phyloP scores from a whole-genome alignment of 2,113 vertebrate species.

The Genyomyrus donnyi region DNA sequence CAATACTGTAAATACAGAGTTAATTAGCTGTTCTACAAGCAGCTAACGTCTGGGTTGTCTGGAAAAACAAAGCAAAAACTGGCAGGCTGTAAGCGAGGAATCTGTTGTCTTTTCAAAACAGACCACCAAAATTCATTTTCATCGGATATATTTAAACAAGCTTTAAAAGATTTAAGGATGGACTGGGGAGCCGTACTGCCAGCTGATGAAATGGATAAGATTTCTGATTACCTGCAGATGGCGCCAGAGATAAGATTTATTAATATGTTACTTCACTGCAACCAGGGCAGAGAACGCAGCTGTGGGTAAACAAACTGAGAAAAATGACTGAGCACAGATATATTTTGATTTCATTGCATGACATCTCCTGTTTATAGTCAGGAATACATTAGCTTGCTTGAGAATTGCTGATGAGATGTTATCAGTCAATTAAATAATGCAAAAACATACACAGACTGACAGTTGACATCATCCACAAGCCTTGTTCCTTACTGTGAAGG shows the following conservation, averaged over 20 bases:
- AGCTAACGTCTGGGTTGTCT: too few species aligned
- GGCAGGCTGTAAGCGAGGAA: background rate
- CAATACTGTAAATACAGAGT: background rate
- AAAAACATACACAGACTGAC: background rate
- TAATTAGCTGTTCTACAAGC: background rate
- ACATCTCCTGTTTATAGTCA: background rate
- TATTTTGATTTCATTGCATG: background rate
- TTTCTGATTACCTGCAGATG: slow-evolving; percentile 13
- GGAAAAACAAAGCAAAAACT: background rate
- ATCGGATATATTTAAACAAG: background rate
- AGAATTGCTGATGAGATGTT: slow-evolving; percentile 5
- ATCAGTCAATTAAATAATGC: background rate
- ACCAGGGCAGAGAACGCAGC: background rate
- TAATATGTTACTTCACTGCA: background rate
- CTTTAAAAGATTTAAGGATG: background rate
- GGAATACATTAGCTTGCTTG: background rate
- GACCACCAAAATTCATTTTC: background rate
- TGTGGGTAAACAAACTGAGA: background rate
- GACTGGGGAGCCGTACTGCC: background rate
- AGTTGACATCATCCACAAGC: slow-evolving; percentile 8
- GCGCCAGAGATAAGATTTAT: slow-evolving; percentile 23
- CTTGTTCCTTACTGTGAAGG: background rate
- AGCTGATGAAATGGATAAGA: background rate
- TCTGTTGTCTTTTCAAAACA: background rate
- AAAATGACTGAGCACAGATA: background rate